Percentiles rank a stretch among this genome's conserved stretches.
Conservation (phyloP, 2,888 invertebrate species). For the Cataglyphis cursor region DNA sequence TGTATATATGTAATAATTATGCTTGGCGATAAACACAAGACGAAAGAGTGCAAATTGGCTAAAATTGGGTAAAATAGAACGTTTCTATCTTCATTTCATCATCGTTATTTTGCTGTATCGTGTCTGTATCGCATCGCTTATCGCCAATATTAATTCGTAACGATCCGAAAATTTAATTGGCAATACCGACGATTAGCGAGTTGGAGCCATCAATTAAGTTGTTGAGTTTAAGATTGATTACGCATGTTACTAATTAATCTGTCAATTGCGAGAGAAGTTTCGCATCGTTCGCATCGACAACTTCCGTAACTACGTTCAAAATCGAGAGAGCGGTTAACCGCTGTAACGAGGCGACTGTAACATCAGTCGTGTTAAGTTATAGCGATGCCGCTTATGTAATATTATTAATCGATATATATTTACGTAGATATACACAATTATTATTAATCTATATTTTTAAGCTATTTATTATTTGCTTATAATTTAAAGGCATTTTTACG, state of each 20-base stretch:
- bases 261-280: conserved; percentile 47
- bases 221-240: conserved; percentile 47
- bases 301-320: conserved; percentile 46
- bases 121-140: neutral
- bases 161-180: conserved; percentile 41
- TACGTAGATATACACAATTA: neutral
- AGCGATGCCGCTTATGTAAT: neutral
- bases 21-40: conserved; percentile 38
- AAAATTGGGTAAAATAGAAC: neutral
- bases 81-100: neutral
- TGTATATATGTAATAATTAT: conserved; percentile 2
- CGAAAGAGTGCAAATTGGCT: neutral
- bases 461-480: neutral
- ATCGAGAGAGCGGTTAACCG: conserved; percentile 41
- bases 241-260: conserved; percentile 50
- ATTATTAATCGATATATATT: neutral
- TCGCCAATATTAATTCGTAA: conserved; percentile 27
- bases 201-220: conserved; percentile 38
- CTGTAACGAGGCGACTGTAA: conserved; percentile 6
- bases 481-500: neutral
- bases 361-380: conserved; percentile 2
- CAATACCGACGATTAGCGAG: conserved; percentile 44
- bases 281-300: conserved; percentile 48
- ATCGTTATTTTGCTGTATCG: neutral
- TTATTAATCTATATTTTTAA: neutral